phyloP scores from a whole-genome alignment of 2,113 vertebrate genomes.

The Columba janthina region DNA sequence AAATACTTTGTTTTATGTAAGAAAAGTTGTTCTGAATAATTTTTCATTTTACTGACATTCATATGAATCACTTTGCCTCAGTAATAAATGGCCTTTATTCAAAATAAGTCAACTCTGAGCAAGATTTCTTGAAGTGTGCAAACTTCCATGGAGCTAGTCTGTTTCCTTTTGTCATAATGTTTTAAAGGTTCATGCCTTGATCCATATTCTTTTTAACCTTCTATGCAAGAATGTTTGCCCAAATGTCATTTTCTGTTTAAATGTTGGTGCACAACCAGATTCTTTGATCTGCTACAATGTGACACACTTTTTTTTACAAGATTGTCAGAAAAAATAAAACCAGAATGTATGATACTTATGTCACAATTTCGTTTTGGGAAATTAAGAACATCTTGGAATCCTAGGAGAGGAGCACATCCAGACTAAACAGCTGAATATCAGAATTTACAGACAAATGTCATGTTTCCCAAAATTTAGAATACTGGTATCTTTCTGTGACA shows the following conservation, averaged over 20 bases:
- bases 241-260: not conserved
- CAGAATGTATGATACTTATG: not conserved
- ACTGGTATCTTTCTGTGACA: not conserved
- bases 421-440: not conserved
- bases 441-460: not conserved
- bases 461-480: not conserved
- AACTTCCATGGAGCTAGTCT: not conserved
- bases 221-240: not conserved
- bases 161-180: not conserved
- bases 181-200: not conserved
- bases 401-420: not conserved
- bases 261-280: not conserved
- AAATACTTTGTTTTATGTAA: not conserved
- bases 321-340: not conserved
- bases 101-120: not conserved
- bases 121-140: not conserved
- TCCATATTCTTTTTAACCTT: not conserved
- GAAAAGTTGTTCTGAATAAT: not conserved
- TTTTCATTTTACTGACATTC: not conserved
- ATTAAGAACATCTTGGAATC: not conserved
- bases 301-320: not conserved
- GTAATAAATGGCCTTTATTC: not conserved
- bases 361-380: not conserved
- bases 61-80: not conserved
- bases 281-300: not conserved